Conservation (phyloP, 2,113 vertebrate genomes). For the Lutjanus erythropterus region DNA sequence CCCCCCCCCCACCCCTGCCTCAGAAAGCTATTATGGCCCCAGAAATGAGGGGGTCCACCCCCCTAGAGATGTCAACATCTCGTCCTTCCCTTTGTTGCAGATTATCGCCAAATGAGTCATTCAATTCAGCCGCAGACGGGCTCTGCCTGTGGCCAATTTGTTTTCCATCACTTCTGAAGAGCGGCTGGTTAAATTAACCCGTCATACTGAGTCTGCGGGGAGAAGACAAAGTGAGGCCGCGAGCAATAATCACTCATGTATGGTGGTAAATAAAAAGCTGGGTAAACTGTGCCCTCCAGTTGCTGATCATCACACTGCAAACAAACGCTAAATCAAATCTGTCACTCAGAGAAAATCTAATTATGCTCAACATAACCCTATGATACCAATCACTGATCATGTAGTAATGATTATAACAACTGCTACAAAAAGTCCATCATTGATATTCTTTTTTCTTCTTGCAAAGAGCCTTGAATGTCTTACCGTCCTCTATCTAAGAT, state of each 20-base stretch:
- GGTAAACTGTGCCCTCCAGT: constrained; percentile 33
- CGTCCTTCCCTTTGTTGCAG: constrained; percentile 66
- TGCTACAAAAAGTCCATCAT: neutral
- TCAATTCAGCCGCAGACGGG: constrained; percentile 58
- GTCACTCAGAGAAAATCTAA: neutral
- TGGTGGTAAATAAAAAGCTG: constrained; percentile 41
- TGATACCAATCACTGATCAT: neutral
- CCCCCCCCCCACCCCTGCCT: constrained; percentile 7
- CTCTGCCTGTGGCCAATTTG: constrained; percentile 72
- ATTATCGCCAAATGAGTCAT: constrained; percentile 63
- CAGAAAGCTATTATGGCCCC: constrained; percentile 61
- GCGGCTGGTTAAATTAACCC: constrained; percentile 66
- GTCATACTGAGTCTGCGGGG: constrained; percentile 28
- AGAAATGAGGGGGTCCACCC: constrained; percentile 49
- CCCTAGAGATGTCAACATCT: constrained; percentile 66
- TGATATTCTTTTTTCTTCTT: neutral
- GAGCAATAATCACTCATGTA: constrained; percentile 56
- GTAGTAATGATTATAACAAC: neutral
- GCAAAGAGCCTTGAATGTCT: neutral
- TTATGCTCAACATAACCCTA: neutral
- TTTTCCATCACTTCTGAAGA: constrained; percentile 68
- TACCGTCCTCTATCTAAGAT: neutral
- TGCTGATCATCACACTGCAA: neutral
- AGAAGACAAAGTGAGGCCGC: constrained; percentile 54
- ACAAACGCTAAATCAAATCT: constrained; percentile 20